phyloP scores from a whole-genome alignment of 2,797 vertebrate species.

The Chelonia mydas region DNA sequence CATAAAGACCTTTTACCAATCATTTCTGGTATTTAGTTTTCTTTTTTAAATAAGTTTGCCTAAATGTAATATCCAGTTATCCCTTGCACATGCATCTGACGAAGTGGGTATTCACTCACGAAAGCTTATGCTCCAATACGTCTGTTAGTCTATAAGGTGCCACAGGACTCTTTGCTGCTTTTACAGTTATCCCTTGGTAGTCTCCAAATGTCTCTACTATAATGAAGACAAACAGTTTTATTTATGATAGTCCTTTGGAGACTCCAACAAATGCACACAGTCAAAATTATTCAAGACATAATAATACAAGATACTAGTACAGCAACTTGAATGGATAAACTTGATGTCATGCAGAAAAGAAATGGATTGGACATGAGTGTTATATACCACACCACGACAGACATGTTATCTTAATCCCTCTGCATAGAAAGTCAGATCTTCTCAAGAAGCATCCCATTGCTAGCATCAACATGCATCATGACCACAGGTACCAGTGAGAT shows the following conservation, averaged over 20 bases:
- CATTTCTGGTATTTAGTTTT: background rate
- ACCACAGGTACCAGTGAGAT: background rate
- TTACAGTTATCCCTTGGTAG: slow-evolving; percentile 7
- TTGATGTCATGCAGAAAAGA: slow-evolving; percentile 30
- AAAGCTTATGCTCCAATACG: no score
- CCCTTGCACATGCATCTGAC: background rate
- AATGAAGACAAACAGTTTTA: slow-evolving; percentile 55
- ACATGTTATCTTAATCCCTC: slow-evolving; percentile 19
- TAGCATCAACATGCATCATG: background rate
- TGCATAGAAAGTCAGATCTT: slow-evolving; percentile 7
- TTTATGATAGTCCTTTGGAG: slow-evolving; percentile 60
- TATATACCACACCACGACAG: slow-evolving; percentile 27
- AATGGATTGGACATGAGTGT: slow-evolving; percentile 26
- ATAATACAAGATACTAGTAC: slow-evolving; percentile 42
- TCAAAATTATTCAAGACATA: slow-evolving; percentile 62
- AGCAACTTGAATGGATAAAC: slow-evolving; percentile 49
- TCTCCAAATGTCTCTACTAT: slow-evolving; percentile 27
- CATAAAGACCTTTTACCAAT: background rate
- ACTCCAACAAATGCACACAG: slow-evolving; percentile 28
- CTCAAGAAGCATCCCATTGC: background rate
- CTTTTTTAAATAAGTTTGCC: background rate
- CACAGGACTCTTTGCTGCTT: no score
- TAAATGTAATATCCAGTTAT: slow-evolving; percentile 25
- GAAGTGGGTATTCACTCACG: no score
- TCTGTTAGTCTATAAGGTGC: no score